Conservation (phyloP, 2,113 vertebrate species). For the Aldabrachelys gigantea region DNA sequence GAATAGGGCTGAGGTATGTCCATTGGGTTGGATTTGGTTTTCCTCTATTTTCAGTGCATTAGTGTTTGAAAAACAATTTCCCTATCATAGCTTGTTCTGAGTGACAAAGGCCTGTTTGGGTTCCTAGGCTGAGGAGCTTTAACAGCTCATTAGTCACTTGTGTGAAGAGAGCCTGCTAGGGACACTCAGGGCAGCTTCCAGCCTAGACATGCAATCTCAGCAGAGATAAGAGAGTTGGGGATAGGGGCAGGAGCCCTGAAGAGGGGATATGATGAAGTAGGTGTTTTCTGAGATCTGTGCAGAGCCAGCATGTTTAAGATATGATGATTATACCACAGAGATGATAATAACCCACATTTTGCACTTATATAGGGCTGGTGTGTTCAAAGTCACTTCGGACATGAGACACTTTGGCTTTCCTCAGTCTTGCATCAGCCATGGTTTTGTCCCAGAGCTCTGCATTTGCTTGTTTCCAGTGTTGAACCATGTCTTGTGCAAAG, state of each 20-base stretch:
- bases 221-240: not conserved
- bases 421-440: not conserved
- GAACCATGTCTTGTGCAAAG: not conserved
- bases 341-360: not conserved
- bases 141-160: conserved; percentile 55
- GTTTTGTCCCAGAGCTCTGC: not conserved
- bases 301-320: not conserved
- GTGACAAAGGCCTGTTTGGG: conserved; percentile 36
- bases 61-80: not conserved
- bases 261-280: not conserved
- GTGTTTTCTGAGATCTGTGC: not conserved
- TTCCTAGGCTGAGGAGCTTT: conserved; percentile 40
- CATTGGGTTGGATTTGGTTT: not conserved
- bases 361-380: not conserved
- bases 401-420: not conserved
- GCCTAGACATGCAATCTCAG: not conserved
- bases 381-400: not conserved
- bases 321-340: not conserved
- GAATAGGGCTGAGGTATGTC: not conserved
- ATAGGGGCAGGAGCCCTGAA: not conserved
- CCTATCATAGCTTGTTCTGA: conserved; percentile 34
- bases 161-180: conserved; percentile 29
- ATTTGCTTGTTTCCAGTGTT: not conserved
- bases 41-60: not conserved
- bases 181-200: not conserved